Base-by-base conservation (phyloP, 2,113 vertebrate genomes). In the Malurus melanocephalus region DNA sequence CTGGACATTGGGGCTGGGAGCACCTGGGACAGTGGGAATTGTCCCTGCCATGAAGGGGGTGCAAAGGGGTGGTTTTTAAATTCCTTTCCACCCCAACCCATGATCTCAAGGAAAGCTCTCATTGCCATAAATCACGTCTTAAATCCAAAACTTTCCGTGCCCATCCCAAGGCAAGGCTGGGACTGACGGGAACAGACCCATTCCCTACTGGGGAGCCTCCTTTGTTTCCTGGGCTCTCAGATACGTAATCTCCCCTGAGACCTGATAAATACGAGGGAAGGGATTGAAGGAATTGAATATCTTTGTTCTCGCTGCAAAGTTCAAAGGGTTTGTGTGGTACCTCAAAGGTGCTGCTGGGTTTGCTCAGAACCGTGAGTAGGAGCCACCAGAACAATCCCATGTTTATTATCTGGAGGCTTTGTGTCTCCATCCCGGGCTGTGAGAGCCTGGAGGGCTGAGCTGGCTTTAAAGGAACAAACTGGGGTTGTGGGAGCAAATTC, bases 241-340 rank as follows among this genome's bases (percentile, higher is more conserved):
- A 93, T 90, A 95, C 65, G 87, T 75, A 79, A 94, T 93, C 80
- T 85, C 71, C 65, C 53, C 42, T 55, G 73, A 66, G 73, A 80
- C 73, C 10, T 51, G 77, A 90, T 80, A 86, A 88, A 73, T 16
- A 20, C 0, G 2, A 86, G 51, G 51, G 53, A 38, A 80, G 79
- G 80, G 80, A 38, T 38, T 38, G 38, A 84, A 93, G 80, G 79
- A 21, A 49, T 30, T 57, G 20, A 53, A 53, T 60, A 56, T 42
- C 20, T 73, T 71, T 90, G 42, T 28, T 74, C 13, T 59, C 13
- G 5, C 60, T 90, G 20, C 0, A 1, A 30, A 83, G 65, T 88
- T 88, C 87, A 92, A 92, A 90, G 52, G 28, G 5, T 77, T 74
- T 86, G 20, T 0, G 4, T 40, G 32, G 45, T 32, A 75, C 56